phyloP scores from a whole-genome alignment of 2,113 vertebrate genomes.

The Catharus fuscescens region DNA sequence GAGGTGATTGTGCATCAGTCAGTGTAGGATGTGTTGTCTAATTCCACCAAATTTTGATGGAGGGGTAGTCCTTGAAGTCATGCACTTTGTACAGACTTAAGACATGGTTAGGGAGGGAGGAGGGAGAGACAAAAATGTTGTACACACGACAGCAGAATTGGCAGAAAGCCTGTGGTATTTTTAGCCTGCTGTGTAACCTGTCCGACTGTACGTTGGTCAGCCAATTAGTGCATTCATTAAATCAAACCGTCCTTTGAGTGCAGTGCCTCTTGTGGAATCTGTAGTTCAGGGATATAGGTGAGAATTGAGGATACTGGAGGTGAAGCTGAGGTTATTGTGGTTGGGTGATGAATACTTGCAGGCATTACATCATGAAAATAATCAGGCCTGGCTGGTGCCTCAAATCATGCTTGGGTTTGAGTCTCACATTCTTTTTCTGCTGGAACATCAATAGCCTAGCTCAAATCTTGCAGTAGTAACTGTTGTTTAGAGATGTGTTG shows the following conservation, averaged over 20 bases:
- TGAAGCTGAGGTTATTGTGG: neutral
- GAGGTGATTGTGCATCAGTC: neutral
- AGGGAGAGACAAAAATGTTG: neutral
- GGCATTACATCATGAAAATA: neutral
- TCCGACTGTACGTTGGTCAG: neutral
- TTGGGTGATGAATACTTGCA: neutral
- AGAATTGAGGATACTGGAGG: neutral
- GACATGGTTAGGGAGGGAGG: neutral
- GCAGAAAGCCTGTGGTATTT: neutral
- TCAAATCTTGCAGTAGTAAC: neutral
- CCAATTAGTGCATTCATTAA: neutral
- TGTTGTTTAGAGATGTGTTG: neutral
- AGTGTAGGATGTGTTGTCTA: neutral
- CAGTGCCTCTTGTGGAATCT: neutral
- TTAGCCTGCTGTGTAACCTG: neutral
- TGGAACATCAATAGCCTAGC: neutral
- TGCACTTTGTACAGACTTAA: neutral
- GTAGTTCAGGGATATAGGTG: neutral
- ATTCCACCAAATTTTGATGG: neutral
- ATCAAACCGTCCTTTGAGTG: neutral
- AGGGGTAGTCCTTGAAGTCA: neutral
- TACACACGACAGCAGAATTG: accelerated
- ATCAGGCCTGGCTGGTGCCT: neutral
- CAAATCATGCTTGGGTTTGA: neutral
- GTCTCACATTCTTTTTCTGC: neutral